phyloP scores from a whole-genome alignment of 2,888 invertebrate genomes.

The Dermolepida albohirtum region DNA sequence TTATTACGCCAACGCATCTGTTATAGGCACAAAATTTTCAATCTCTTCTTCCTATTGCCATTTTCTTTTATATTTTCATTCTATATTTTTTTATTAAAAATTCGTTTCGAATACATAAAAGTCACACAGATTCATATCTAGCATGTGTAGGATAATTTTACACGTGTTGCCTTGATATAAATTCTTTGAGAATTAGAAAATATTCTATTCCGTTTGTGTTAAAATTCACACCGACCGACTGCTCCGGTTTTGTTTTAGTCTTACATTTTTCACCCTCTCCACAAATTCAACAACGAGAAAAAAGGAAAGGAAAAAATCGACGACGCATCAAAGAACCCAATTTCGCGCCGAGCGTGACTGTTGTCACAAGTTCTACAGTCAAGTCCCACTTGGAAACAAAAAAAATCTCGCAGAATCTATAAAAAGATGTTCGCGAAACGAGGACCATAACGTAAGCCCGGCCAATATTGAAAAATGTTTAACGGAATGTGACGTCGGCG shows the following conservation, averaged over 20 bases:
- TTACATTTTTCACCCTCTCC: too few species aligned
- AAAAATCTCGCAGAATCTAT: slow-evolving; percentile 8
- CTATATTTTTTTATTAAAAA: too few species aligned
- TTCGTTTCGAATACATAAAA: background rate
- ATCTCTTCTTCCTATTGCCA: too few species aligned
- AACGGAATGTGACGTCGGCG: slow-evolving; percentile 20
- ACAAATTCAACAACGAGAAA: background rate
- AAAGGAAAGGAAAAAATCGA: background rate
- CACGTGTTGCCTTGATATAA: slow-evolving; percentile 13
- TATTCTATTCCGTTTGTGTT: background rate
- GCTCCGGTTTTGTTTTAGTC: too few species aligned
- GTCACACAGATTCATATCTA: background rate
- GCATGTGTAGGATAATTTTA: background rate
- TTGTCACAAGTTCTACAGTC: slow-evolving; percentile 21
- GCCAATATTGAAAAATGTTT: slow-evolving; percentile 33
- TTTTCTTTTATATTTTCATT: too few species aligned
- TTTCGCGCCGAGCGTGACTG: slow-evolving; percentile 33
- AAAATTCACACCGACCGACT: too few species aligned
- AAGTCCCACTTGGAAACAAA: background rate
- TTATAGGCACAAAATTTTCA: too few species aligned
- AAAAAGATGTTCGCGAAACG: slow-evolving; percentile 18
- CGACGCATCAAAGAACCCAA: slow-evolving; percentile 27
- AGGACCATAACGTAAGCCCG: background rate
- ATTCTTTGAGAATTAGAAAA: slow-evolving; percentile 23
- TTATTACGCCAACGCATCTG: too few species aligned